phyloP scores from a whole-genome alignment of 35 echinoderm and acorn worm species.

The Antedon bifida region DNA sequence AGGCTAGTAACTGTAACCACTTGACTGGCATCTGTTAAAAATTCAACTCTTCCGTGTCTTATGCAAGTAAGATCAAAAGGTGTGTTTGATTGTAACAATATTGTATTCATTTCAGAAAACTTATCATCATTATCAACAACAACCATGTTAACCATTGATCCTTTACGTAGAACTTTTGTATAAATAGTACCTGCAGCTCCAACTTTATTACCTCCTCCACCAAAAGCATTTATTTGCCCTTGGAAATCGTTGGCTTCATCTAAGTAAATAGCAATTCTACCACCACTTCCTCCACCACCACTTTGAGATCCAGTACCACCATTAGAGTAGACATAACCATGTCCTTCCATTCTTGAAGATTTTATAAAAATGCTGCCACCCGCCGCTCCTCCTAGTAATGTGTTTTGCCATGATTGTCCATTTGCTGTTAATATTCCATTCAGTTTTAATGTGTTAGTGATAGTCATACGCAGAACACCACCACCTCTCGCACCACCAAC shows the following conservation, averaged over 20 bases:
- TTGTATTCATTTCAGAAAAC: conserved; percentile 6
- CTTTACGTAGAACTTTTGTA: conserved; percentile 1
- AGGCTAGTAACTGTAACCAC: conserved; percentile 23
- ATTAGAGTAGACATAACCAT: conserved; percentile 31
- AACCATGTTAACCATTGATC: background rate
- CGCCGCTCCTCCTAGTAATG: conserved; percentile 31
- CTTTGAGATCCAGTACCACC: conserved; percentile 37
- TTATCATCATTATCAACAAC: conserved; percentile 42
- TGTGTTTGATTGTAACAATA: conserved; percentile 13
- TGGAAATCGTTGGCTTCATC: conserved; percentile 31
- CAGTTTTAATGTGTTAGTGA: conserved; percentile 9
- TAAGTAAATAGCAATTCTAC: conserved; percentile 35
- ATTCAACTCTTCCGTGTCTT: conserved; percentile 17
- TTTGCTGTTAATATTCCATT: conserved; percentile 43
- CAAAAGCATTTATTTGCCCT: conserved; percentile 33
- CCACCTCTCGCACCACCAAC: conserved; percentile 24
- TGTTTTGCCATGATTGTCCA: conserved; percentile 7
- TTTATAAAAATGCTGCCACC: conserved; percentile 54
- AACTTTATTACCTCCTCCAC: conserved; percentile 24
- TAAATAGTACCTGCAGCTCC: conserved; percentile 76
- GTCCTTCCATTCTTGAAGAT: conserved; percentile 15
- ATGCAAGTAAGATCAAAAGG: conserved; percentile 22
- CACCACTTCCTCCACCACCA: conserved; percentile 60
- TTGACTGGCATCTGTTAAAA: conserved; percentile 10
- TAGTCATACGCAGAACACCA: conserved; percentile 22